A percentile compares a stretch with the other conserved stretches of the same genome.
These are phyloP conservation scores for Bubo bubo DNA, from an alignment of 2,113 vertebrate species.

Conservation along the genomic window DNA sequence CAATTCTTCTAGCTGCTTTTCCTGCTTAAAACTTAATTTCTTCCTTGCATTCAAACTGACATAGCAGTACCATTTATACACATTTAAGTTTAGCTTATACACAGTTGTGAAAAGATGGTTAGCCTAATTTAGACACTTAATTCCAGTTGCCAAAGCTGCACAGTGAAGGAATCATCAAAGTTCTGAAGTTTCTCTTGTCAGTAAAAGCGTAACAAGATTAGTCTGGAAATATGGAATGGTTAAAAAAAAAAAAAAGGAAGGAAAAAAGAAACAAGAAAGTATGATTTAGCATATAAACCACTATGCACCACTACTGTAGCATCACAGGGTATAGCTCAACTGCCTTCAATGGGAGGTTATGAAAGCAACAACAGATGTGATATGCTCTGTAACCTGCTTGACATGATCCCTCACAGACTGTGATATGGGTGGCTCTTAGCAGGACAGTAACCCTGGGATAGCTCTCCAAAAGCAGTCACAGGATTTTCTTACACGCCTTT, in stretches of 20 bases:
- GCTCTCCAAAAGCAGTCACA: neutral
- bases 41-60: neutral
- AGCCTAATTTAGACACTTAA: neutral
- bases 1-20: neutral
- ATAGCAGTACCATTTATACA: neutral
- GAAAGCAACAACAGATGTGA: neutral
- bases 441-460: neutral
- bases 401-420: neutral
- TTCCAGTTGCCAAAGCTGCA: neutral
- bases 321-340: neutral
- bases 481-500: neutral
- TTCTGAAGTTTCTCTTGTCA: neutral
- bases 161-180: neutral
- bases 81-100: neutral
- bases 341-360: neutral
- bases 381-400: neutral
- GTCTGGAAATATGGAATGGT: neutral
- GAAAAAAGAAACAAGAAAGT: neutral
- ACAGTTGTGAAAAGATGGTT: neutral
- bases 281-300: neutral
- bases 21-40: neutral
- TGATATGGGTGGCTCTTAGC: neutral
- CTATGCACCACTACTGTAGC: neutral
- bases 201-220: neutral
- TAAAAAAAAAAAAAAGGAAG: neutral